These are phyloP conservation scores for Sigmodon hispidus DNA, from an alignment of 2,113 vertebrate species.

Conservation along the genomic window DNA sequence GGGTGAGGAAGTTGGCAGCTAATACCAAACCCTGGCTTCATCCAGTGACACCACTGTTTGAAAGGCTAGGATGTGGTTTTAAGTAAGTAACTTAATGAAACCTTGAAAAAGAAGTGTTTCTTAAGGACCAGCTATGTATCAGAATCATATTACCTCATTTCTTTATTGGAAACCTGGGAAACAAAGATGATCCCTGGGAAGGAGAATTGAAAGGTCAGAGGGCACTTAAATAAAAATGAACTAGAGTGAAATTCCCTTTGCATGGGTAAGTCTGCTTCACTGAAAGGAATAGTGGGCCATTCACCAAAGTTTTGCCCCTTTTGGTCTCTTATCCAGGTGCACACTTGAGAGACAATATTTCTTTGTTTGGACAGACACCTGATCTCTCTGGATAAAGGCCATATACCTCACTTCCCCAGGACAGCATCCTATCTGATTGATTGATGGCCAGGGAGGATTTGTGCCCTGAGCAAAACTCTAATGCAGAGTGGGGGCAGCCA, in stretches of 20 bases:
- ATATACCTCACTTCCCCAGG: slow-evolving; percentile 68
- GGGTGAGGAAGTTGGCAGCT: background rate
- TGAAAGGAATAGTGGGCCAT: slow-evolving; percentile 51
- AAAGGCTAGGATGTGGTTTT: slow-evolving; percentile 37
- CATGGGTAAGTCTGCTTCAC: background rate
- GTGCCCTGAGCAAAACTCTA: slow-evolving; percentile 26
- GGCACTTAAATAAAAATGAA: slow-evolving; percentile 41
- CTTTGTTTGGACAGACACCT: slow-evolving; percentile 75
- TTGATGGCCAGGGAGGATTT: slow-evolving; percentile 54
- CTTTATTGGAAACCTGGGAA: slow-evolving; percentile 30
- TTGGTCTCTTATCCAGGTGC: slow-evolving; percentile 28
- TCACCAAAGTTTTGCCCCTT: slow-evolving; percentile 56
- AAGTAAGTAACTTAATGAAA: slow-evolving; percentile 13
- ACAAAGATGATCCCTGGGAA: slow-evolving; percentile 50
- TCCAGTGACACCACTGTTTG: background rate
- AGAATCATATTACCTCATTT: background rate
- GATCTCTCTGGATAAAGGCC: slow-evolving; percentile 67
- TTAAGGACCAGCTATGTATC: background rate
- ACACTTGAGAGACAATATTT: slow-evolving; percentile 66
- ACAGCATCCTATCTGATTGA: slow-evolving; percentile 54
- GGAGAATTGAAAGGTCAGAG: slow-evolving; percentile 53
- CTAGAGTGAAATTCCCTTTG: slow-evolving; percentile 42
- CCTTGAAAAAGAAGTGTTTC: background rate
- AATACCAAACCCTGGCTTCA: background rate
- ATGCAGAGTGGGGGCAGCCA: background rate